Evolutionary conservation across 2,113 vertebrate species (phyloP), one percentile per base, ranked within the genome.

Genomic region (Paracanthobrama guichenoti): DNA sequence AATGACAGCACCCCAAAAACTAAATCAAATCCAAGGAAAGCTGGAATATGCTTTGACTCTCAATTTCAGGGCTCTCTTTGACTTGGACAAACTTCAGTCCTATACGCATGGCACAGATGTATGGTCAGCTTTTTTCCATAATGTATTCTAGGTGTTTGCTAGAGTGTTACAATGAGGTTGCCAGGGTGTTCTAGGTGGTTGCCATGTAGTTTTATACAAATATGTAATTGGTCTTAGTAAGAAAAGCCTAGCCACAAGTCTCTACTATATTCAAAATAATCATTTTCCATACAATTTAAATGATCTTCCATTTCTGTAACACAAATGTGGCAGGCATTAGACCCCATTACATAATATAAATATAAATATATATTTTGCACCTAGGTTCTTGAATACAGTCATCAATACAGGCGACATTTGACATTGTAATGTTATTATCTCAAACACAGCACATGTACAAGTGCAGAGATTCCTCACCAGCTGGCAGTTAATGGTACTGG

Each of bases 401-500:
- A 20, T 67, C 64, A 67, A 42, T 42, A 69, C 66, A 12, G 22
- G 35, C 42, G 35, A 42, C 66, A 67, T 39, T 35, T 39, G 31
- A 22, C 31, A 69, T 55, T 22, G 67, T 42, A 31, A 71, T 42
- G 35, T 71, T 71, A 42, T n/a, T 3, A 71, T 69, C 35, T 69
- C 18, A 1, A 69, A 10, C 66, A 69, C 18, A 12, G 20, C 20
- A 35, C 50, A 57, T 59, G 12, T 60, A 2, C 22, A 66, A 81
- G 26, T n/a, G 18, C n/a, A 71, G 22, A 31, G 78, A 76, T 67
- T 24, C 48, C 91, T 91, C 85, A 97, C 96, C 96, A 95, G 91
- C 87, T 95, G 73, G 42, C 96, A 97, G 90, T 90, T 91, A 88
- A 92, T 91, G 86, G 95, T 92, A n/a, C 93, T 91, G 91, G 96